These are phyloP conservation scores for Acomys russatus DNA, from an alignment of 2,797 vertebrate species.

Conservation along the genomic window DNA sequence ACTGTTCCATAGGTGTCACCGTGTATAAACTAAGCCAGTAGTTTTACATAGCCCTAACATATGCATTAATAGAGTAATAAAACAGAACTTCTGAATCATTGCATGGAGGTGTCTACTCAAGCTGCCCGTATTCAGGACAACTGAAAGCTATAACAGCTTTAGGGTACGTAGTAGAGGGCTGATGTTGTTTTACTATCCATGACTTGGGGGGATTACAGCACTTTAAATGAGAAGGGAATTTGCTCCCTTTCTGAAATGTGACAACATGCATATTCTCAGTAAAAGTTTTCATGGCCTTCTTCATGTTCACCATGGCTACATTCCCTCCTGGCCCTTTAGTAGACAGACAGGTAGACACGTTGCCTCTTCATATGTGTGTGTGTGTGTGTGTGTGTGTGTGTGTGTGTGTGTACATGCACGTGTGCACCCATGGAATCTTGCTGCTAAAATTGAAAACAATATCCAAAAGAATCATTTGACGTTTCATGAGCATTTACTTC, in stretches of 20 bases:
- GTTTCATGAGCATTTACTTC: conserved; percentile 48
- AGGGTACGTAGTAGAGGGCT: conserved; percentile 73
- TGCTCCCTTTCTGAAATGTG: conserved; percentile 55
- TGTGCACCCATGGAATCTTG: background rate
- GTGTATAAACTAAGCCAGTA: conserved; percentile 71
- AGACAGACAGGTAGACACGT: background rate
- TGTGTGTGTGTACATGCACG: background rate
- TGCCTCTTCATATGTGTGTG: no score
- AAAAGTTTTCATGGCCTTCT: conserved; percentile 72
- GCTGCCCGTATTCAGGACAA: conserved; percentile 73
- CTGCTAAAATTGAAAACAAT: background rate
- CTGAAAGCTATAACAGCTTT: conserved; percentile 76
- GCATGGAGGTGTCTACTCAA: conserved; percentile 78
- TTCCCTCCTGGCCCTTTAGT: background rate
- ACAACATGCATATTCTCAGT: conserved; percentile 80
- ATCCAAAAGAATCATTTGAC: conserved; percentile 77
- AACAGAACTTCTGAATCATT: conserved; percentile 70
- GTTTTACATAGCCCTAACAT: conserved; percentile 82
- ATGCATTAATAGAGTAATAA: conserved; percentile 80
- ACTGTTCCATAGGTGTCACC: conserved; percentile 72
- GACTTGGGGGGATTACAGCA: conserved; percentile 78
- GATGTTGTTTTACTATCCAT: conserved; percentile 83
- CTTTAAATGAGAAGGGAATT: conserved; percentile 70
- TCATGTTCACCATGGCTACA: conserved; percentile 52
- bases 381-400: no score